Evolutionary conservation across 2,797 vertebrate genomes (phyloP).

Genomic region (Sebastes goodei): DNA sequence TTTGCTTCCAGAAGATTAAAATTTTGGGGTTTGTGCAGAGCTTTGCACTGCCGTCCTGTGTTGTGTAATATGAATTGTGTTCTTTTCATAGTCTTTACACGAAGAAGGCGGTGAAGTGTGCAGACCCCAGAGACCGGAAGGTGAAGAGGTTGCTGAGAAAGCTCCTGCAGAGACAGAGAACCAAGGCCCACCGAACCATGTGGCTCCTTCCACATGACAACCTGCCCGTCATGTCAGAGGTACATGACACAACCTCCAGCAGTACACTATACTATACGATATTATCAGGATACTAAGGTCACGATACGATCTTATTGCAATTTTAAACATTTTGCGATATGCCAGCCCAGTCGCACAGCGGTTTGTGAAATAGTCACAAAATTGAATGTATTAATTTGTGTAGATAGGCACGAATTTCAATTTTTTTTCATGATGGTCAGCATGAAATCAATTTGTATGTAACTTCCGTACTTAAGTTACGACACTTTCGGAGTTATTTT

Average conservation of each 20-base stretch:
- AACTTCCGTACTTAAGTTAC: background rate
- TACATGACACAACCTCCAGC: background rate
- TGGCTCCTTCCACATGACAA: conserved; percentile 81
- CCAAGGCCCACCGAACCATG: conserved; percentile 75
- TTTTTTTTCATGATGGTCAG: background rate
- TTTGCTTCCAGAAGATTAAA: background rate
- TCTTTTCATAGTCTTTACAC: conserved; percentile 82
- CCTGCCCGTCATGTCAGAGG: conserved; percentile 85
- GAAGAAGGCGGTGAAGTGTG: conserved; percentile 86
- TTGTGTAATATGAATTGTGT: conserved; percentile 6
- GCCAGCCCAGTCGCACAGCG: background rate
- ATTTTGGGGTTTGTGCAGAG: background rate
- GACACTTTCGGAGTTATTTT: background rate
- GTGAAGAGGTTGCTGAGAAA: conserved; percentile 86
- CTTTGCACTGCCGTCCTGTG: conserved; percentile 1
- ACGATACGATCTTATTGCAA: background rate
- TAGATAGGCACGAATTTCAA: background rate
- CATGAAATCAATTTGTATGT: background rate
- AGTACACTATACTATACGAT: background rate
- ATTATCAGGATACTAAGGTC: background rate
- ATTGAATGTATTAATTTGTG: background rate
- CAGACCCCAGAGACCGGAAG: conserved; percentile 84
- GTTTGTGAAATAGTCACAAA: background rate
- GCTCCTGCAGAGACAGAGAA: conserved; percentile 76
- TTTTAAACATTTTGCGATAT: background rate